A percentile compares a stretch with the other conserved stretches of the same genome.
phyloP scores from a whole-genome alignment of 2,113 vertebrate genomes.

The Meriones unguiculatus region DNA sequence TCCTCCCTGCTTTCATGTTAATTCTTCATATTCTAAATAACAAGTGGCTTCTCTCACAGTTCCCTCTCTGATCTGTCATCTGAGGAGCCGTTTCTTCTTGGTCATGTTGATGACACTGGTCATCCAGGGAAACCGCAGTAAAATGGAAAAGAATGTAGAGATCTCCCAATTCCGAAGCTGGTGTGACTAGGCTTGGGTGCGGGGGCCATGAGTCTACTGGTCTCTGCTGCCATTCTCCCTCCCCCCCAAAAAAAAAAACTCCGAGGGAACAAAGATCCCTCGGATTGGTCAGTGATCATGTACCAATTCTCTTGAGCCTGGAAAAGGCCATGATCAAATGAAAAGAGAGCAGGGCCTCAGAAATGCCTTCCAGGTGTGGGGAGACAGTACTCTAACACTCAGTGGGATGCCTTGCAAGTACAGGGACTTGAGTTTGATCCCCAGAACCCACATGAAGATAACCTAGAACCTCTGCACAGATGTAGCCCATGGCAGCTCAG shows the following conservation, averaged over 20 bases:
- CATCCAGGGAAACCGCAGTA: neutral
- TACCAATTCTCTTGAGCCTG: neutral
- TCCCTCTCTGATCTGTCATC: neutral
- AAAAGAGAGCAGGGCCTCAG: slow-evolving; percentile 65
- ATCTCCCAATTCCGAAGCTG: too few species aligned
- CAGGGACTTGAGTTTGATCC: neutral
- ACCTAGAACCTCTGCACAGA: too few species aligned
- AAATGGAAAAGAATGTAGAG: neutral
- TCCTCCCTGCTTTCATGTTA: neutral
- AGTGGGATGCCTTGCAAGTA: neutral
- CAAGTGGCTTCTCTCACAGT: neutral
- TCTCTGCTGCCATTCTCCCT: neutral
- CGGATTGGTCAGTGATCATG: neutral
- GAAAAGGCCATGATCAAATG: slow-evolving; percentile 42
- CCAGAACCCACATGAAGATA: neutral
- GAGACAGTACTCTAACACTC: too few species aligned
- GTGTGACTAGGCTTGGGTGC: neutral
- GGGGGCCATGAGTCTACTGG: neutral
- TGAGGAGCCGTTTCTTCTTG: neutral
- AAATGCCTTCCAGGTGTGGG: neutral
- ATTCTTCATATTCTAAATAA: slow-evolving; percentile 10
- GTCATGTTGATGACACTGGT: neutral
- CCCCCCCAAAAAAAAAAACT: slow-evolving; percentile 57
- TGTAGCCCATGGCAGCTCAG: too few species aligned
- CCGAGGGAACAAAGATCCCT: neutral